Evolutionary conservation across 2,113 vertebrate species (phyloP).

Genomic region (Ophthalmolycus amberensis): DNA sequence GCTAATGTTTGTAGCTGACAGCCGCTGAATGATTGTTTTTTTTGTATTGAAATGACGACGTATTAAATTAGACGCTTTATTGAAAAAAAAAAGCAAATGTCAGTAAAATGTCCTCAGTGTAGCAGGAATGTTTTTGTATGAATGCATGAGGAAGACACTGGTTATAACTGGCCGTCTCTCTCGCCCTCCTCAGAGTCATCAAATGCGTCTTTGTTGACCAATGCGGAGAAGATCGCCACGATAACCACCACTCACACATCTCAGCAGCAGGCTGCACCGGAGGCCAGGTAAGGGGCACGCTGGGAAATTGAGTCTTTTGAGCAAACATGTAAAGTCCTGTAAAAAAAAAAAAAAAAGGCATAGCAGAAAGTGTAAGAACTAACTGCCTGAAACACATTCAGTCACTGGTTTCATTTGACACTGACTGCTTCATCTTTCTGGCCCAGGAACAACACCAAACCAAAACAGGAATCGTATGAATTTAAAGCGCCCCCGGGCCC

Average conservation of each 20-base stretch:
- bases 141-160: background rate
- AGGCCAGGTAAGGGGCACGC: constrained; percentile 88
- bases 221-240: constrained; percentile 99
- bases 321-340: background rate
- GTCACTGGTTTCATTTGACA: background rate
- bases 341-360: background rate
- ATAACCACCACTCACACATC: constrained; percentile 97
- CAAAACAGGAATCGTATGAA: constrained; percentile 97
- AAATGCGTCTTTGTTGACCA: constrained; percentile 96
- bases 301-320: background rate
- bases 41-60: constrained; percentile 6
- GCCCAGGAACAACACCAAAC: constrained; percentile 93
- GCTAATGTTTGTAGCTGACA: constrained; percentile 27
- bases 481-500: constrained; percentile 89
- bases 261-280: constrained; percentile 90
- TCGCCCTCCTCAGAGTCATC: constrained; percentile 88
- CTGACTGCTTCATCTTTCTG: constrained; percentile 30
- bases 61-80: background rate
- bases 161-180: constrained; percentile 12
- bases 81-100: background rate
- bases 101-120: constrained; percentile 9
- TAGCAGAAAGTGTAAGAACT: background rate
- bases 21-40: constrained; percentile 19
- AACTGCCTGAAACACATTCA: background rate
- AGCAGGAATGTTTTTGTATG: constrained; percentile 3